A percentile compares a stretch with the other conserved stretches of the same genome.
These are phyloP conservation scores for Eulimnadia texana DNA, from an alignment of 1,140 invertebrate species.

Conservation along the genomic window DNA sequence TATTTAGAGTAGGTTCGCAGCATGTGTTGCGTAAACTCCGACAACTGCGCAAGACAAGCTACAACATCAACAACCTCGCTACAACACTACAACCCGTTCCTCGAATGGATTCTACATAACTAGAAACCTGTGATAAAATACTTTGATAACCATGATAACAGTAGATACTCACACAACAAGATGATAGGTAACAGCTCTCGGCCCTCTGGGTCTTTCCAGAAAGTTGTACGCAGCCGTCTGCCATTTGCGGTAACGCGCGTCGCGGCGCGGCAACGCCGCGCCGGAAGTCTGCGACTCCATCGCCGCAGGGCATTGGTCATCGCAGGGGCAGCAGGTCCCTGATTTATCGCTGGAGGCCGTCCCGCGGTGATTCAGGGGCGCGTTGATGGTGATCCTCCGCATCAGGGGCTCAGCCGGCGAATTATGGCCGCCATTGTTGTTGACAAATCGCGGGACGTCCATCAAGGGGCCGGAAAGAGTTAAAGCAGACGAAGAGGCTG, in stretches of 20 bases:
- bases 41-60: too few relatives aligned
- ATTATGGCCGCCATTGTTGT: too few relatives aligned
- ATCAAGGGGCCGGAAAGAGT: too few relatives aligned
- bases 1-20: too few relatives aligned
- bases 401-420: too few relatives aligned
- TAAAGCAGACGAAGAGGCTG: too few relatives aligned
- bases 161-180: conserved; percentile 77
- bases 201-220: conserved; percentile 74
- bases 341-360: too few relatives aligned
- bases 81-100: neutral
- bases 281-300: neutral
- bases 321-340: neutral
- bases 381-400: too few relatives aligned
- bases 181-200: conserved; percentile 73
- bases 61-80: too few relatives aligned
- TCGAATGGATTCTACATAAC: neutral
- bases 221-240: conserved; percentile 88
- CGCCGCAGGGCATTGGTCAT: neutral
- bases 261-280: conserved; percentile 36
- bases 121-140: neutral
- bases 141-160: neutral
- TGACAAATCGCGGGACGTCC: too few relatives aligned
- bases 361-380: too few relatives aligned
- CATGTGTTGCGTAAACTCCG: too few relatives aligned
- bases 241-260: conserved; percentile 70